Evolutionary conservation across 2,113 vertebrate species (phyloP), one percentile per base, ranked within the genome.

Genomic region (Cyanoramphus novaezelandiae): DNA sequence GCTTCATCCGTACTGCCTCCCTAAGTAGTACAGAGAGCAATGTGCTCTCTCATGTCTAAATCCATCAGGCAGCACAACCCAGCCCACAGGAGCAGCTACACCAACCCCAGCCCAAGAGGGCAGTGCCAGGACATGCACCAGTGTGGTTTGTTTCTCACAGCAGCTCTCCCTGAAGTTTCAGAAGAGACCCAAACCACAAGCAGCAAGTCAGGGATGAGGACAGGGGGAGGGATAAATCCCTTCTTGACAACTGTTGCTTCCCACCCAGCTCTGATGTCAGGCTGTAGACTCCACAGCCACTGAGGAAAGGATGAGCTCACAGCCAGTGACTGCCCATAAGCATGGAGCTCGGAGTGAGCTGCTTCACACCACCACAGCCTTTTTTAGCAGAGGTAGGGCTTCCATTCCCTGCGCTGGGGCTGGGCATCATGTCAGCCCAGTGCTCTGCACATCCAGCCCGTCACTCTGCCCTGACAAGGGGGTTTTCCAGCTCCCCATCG

Each of bases 61-160:
- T 17, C 13, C 75, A 44, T 16, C 1, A 6, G 23, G 24, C 53
- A 78, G 84, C 59, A 28, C 2, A 14, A 20, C 11, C 49, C 47
- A 50, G 49, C 44, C 63, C 59, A 1, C 0, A 2, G 2, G 33
- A 55, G 55, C 25, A 13, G 21, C 3, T 5, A 23, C 37, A 75
- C 33, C 55, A 43, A 13, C 5, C 55, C 17, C 70, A 78, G 35
- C 18, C n/a, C 44, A 11, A 8, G 53, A 7, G 11, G 50, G 16
- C 0, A 0, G 43, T 9, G 13, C 84, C 64, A 53, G 69, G 37
- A 28, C 14, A 1, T 0, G 6, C 55, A 21, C 33, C 23, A 25
- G 9, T 2, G 4, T 1, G 0, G 29, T 8, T 41, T 4, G 1
- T 6, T 17, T 28, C 24, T 2, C 72, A 20, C 81, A 80, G 75